Base-by-base conservation (phyloP, 1,140 invertebrate species). In the Phymorhynchus buccinoides region DNA sequence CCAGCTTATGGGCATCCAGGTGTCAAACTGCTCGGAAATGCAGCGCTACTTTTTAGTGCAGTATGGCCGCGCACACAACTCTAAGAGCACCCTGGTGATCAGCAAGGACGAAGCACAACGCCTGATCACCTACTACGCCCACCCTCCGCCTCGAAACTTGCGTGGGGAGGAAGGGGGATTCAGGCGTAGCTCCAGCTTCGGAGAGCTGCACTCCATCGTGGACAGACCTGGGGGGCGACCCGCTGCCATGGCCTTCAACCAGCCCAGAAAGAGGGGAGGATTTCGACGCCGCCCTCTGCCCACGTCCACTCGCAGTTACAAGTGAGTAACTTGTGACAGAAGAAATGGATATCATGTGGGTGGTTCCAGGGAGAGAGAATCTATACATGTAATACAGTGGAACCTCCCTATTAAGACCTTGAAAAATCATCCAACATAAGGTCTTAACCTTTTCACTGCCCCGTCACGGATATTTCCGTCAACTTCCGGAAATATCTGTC, bases 21-120 rank as follows among this genome's bases (percentile, higher is more conserved):
- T 93, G 16, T 83, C 86, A 32, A 93, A 93, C 84, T 93, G 92
- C 87, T 86, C 90, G n/a, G 93, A 93, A 84, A 91, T 93, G 89
- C 92, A 93, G 88, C 87, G 93, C 12, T 92, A 93, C 85, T 93
- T 93, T 80, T 88, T 93, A 3, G 91, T 93, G 30, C 90, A 92
- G 66, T 93, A 93, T 88, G 91, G 91, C 35, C 87, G 87, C 30
- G 93, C 92, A 6, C 90, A 91, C 68, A 92, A 91, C 83, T 93
- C 93, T 2, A 92, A 92, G 87, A 92, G 91, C 84, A 93, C 90
- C 1, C 84, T 93, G 35, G 91, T 93, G 32, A 88, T 93, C n/a
- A 88, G 89, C 1, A 92, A 93, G 85, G 90, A 91, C 37, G 86
- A 89, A 86, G 93, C 93, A 1, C 89, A 90, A 62, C 80, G 85